These are phyloP conservation scores for Xiphorhynchus elegans DNA, from an alignment of 2,113 vertebrate genomes.

Conservation along the genomic window DNA sequence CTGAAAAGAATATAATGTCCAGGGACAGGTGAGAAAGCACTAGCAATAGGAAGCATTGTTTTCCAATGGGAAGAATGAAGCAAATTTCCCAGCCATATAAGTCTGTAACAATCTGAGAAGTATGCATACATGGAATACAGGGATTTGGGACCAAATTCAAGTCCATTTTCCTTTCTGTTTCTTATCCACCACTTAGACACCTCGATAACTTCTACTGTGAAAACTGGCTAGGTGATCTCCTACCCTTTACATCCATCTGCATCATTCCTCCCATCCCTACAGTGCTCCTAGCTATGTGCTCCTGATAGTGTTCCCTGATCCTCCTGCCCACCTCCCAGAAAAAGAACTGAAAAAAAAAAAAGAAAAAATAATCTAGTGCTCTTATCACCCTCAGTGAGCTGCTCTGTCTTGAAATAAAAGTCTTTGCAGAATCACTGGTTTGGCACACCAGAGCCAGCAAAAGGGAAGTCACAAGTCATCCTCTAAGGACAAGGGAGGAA, in stretches of 20 bases:
- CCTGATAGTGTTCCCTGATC: neutral
- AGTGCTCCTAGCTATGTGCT: neutral
- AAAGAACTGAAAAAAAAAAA: no score
- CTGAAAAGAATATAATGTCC: neutral
- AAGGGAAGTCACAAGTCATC: neutral
- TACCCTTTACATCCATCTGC: neutral
- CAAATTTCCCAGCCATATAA: neutral
- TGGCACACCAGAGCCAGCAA: neutral
- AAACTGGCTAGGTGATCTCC: neutral
- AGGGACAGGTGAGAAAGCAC: neutral
- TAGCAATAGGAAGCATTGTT: neutral
- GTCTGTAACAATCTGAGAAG: neutral
- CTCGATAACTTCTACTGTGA: neutral
- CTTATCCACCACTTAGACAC: neutral
- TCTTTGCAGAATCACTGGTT: neutral
- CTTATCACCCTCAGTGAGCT: neutral
- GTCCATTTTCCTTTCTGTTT: neutral
- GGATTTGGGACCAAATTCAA: neutral
- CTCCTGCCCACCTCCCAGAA: no score
- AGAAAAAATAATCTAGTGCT: neutral
- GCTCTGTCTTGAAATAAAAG: neutral
- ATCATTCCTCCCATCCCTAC: neutral
- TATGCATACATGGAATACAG: neutral
- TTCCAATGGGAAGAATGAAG: neutral
- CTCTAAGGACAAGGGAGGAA: neutral